Evolutionary conservation across 2,888 invertebrate genomes (phyloP).

Genomic region (Euzetes globulus): DNA sequence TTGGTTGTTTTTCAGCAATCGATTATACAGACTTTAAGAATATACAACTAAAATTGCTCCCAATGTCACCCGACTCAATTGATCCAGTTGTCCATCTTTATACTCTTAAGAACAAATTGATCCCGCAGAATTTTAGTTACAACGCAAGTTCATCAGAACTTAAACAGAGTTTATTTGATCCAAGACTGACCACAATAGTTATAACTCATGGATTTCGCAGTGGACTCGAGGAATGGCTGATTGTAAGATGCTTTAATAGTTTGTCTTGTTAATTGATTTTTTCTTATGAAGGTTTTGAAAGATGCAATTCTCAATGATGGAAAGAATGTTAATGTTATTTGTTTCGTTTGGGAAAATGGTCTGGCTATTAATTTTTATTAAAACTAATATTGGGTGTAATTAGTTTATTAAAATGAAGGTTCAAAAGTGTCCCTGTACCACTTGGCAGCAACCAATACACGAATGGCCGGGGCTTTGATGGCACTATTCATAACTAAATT

Average conservation of each 20-base stretch:
- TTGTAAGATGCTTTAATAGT: too few species aligned
- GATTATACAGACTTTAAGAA: not conserved
- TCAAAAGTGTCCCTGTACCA: not conserved
- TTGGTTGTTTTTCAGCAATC: not conserved
- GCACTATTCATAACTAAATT: not conserved
- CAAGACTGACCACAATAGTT: not conserved
- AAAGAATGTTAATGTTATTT: not conserved
- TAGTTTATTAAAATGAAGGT: not conserved
- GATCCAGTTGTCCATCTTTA: not conserved
- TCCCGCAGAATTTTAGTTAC: not conserved
- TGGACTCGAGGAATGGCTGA: not conserved
- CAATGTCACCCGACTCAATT: not conserved
- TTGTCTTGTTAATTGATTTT: too few species aligned
- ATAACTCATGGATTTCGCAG: not conserved
- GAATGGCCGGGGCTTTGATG: not conserved
- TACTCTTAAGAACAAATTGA: not conserved
- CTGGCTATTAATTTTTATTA: too few species aligned
- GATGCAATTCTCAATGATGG: not conserved
- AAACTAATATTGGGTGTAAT: too few species aligned
- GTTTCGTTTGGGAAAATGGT: not conserved
- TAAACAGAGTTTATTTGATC: not conserved
- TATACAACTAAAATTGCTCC: not conserved
- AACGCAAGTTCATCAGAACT: not conserved
- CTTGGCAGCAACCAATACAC: not conserved
- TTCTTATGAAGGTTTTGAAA: not conserved